Conservation (phyloP, 2,797 vertebrate genomes). For the Morelia viridis region DNA sequence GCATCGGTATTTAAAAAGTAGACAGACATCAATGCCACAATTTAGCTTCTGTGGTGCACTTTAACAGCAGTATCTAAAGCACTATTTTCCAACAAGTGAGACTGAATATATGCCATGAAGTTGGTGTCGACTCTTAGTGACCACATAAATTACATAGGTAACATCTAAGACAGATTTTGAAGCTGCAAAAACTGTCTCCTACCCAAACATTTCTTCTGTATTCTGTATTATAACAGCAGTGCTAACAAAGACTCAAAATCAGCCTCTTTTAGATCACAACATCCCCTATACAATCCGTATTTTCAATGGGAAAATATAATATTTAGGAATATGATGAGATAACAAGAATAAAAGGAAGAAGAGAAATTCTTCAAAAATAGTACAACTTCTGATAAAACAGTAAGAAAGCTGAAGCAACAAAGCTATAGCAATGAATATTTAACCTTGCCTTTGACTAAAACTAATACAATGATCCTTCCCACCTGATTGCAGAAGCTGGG, state of each 20-base stretch:
- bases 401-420: background rate
- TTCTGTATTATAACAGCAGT: no score
- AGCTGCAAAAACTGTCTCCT: background rate
- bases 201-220: background rate
- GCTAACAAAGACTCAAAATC: background rate
- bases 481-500: constrained; percentile 97
- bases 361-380: background rate
- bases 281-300: background rate
- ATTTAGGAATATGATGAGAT: background rate
- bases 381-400: background rate
- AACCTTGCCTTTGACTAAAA: background rate
- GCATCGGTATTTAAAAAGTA: background rate
- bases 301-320: background rate
- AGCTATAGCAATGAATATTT: background rate
- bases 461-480: constrained; percentile 1
- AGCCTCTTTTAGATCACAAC: background rate
- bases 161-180: background rate
- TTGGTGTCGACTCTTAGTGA: background rate
- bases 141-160: background rate
- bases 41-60: background rate
- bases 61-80: background rate
- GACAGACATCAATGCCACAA: no score
- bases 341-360: background rate
- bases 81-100: background rate
- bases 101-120: background rate